These are phyloP conservation scores for Drosophila arizonae DNA, from an alignment of 1,140 invertebrate genomes.

Conservation along the genomic window DNA sequence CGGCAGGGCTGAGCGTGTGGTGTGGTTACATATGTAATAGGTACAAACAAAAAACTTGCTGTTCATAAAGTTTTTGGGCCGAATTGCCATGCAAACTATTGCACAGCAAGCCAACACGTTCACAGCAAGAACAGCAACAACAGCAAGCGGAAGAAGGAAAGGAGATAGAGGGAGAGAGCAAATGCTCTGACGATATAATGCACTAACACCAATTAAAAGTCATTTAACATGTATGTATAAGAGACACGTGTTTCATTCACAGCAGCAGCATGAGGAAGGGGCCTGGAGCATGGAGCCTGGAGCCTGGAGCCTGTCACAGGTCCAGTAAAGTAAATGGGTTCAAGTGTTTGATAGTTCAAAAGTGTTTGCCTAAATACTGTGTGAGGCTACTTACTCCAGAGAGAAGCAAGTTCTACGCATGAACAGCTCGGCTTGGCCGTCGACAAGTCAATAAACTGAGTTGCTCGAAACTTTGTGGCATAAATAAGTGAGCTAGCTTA, in stretches of 20 bases:
- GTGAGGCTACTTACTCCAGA: background rate
- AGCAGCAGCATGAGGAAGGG: background rate
- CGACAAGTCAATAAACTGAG: conserved; percentile 57
- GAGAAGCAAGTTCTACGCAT: conserved; percentile 1
- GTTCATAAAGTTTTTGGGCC: conserved; percentile 53
- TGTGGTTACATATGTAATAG: conserved; percentile 55
- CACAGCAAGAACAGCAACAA: conserved; percentile 27
- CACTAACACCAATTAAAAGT: conserved; percentile 77
- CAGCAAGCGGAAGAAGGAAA: conserved; percentile 1
- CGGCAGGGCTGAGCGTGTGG: conserved; percentile 6
- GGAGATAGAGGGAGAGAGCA: too few relatives aligned
- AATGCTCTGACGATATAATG: conserved; percentile 49
- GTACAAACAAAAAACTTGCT: conserved; percentile 61
- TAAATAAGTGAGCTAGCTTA: conserved; percentile 64
- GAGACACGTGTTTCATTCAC: background rate
- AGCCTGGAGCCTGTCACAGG: too few relatives aligned
- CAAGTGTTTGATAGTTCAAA: conserved; percentile 72
- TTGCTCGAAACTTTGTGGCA: conserved; percentile 52
- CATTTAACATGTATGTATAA: conserved; percentile 67
- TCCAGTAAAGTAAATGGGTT: conserved; percentile 63
- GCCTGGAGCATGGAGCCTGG: conserved; percentile 25
- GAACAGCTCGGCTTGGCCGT: conserved; percentile 34
- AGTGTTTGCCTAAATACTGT: conserved; percentile 54
- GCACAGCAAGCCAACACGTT: conserved; percentile 44
- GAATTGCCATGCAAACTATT: conserved; percentile 69